phyloP scores from a whole-genome alignment of 64 coral and sea anemone genomes.

The Trachythela sp. region DNA sequence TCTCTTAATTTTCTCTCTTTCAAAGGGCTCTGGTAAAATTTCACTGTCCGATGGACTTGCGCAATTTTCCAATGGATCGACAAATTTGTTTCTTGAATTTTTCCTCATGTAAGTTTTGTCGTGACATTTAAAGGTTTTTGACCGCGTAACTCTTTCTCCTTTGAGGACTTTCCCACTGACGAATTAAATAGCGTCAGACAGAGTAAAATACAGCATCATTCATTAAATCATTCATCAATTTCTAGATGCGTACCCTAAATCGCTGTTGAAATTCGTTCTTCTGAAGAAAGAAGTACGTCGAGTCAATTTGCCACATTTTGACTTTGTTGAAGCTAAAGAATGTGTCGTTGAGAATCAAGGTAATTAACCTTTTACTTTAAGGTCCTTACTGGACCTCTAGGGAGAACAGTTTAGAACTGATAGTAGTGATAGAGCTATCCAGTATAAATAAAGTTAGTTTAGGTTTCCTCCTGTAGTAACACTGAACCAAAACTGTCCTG shows the following conservation, averaged over 20 bases:
- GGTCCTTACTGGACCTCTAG: too few species aligned
- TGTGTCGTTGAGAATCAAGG: not conserved
- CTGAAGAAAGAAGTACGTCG: not conserved
- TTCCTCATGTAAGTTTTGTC: conserved; percentile 7
- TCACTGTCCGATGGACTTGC: not conserved
- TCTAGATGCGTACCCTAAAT: not conserved
- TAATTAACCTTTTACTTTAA: not conserved
- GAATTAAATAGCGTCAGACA: too few species aligned
- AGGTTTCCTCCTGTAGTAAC: too few species aligned
- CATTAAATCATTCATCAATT: not conserved
- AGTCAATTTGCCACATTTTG: not conserved
- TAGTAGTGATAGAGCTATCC: too few species aligned
- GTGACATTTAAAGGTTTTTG: too few species aligned
- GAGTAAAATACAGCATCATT: not conserved
- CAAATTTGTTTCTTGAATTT: not conserved
- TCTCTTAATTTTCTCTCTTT: not conserved
- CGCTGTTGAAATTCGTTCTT: not conserved
- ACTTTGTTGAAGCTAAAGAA: not conserved
- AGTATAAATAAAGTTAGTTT: too few species aligned
- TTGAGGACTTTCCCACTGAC: not conserved
- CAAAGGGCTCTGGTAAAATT: not conserved
- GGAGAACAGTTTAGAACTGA: too few species aligned
- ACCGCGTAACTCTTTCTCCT: too few species aligned
- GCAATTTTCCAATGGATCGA: not conserved
- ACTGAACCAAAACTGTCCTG: too few species aligned